phyloP scores from a whole-genome alignment of 2,888 invertebrate genomes.

The Pinctada fucata region DNA sequence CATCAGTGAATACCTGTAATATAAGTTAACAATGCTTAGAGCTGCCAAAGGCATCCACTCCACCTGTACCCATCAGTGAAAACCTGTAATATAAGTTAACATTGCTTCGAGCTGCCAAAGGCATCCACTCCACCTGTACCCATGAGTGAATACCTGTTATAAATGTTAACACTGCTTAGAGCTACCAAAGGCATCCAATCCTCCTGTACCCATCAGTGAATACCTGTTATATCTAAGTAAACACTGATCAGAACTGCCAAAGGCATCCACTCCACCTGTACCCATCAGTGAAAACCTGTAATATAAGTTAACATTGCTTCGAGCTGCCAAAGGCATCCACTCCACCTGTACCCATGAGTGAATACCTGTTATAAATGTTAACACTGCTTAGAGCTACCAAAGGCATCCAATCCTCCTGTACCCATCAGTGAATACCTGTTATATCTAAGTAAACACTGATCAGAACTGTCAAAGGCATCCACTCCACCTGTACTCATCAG shows the following conservation, averaged over 20 bases:
- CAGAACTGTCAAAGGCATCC: constrained; percentile 49
- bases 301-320: constrained; percentile 61
- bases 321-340: constrained; percentile 46
- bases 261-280: constrained; percentile 47
- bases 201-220: constrained; percentile 54
- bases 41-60: constrained; percentile 46
- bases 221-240: constrained; percentile 40
- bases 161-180: constrained; percentile 60
- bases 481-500: constrained; percentile 54
- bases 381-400: constrained; percentile 63
- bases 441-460: constrained; percentile 37
- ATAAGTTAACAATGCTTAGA: constrained; percentile 61
- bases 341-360: constrained; percentile 53
- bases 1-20: constrained; percentile 55
- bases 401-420: constrained; percentile 47
- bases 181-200: constrained; percentile 46
- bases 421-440: constrained; percentile 58
- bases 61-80: constrained; percentile 54
- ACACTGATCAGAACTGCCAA: constrained; percentile 63
- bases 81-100: constrained; percentile 40
- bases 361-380: constrained; percentile 41
- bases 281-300: constrained; percentile 58
- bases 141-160: constrained; percentile 55
- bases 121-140: constrained; percentile 50
- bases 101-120: constrained; percentile 51